Conservation (phyloP, 2,113 vertebrate species). For the Alligator mississippiensis region DNA sequence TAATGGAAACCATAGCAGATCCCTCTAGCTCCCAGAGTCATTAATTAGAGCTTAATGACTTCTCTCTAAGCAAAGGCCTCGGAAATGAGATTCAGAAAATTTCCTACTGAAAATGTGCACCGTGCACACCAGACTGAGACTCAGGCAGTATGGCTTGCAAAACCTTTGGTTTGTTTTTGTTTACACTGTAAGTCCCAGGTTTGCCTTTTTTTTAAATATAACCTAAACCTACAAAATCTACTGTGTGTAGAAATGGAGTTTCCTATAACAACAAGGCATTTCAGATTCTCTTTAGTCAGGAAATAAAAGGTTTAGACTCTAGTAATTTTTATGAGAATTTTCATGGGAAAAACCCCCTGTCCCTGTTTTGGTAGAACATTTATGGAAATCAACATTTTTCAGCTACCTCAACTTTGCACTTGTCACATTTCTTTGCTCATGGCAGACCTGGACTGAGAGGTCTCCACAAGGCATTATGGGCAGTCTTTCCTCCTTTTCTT, state of each 20-base stretch:
- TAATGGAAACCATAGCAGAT: conserved; percentile 63
- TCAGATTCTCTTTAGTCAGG: background rate
- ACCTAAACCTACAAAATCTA: background rate
- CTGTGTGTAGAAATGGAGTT: background rate
- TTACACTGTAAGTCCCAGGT: background rate
- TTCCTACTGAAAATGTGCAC: conserved; percentile 41
- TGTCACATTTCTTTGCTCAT: background rate
- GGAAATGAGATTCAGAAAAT: conserved; percentile 66
- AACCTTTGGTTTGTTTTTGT: background rate
- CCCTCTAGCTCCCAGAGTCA: conserved; percentile 45
- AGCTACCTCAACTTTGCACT: background rate
- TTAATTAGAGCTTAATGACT: conserved; percentile 70
- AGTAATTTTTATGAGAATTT: background rate
- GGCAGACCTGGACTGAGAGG: background rate
- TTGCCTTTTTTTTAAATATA: background rate
- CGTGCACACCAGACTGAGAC: background rate
- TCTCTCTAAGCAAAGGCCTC: conserved; percentile 46
- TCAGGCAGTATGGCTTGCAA: background rate
- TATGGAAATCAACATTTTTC: background rate
- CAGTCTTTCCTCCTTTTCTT: background rate
- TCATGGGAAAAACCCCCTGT: background rate
- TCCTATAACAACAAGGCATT: background rate
- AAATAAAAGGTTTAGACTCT: background rate
- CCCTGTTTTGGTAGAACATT: background rate
- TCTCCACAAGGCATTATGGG: background rate